Evolutionary conservation across 2,888 invertebrate genomes (phyloP).

Genomic region (Chesias legatella): DNA sequence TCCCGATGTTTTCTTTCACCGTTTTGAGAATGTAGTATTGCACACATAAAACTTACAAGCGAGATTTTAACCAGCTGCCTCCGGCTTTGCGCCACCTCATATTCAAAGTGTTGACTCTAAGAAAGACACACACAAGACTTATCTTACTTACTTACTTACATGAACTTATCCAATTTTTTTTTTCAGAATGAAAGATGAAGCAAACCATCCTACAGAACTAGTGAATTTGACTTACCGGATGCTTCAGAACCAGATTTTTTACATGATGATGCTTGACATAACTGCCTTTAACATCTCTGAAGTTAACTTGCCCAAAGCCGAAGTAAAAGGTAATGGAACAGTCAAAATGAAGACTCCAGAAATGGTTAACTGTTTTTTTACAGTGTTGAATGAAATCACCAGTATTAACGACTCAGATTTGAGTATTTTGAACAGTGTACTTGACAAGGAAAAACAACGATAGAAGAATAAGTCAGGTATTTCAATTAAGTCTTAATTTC

Average conservation of each 20-base stretch:
- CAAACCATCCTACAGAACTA: constrained; percentile 41
- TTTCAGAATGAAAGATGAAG: constrained; percentile 57
- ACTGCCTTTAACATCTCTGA: constrained; percentile 56
- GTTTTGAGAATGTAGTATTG: no score
- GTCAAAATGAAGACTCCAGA: constrained; percentile 70
- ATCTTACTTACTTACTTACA: no score
- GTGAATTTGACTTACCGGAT: constrained; percentile 53
- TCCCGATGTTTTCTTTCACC: no score
- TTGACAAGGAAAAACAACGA: constrained; percentile 5
- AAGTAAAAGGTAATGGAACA: constrained; percentile 55
- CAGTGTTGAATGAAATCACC: constrained; percentile 57
- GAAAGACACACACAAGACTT: no score
- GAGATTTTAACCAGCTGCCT: no score
- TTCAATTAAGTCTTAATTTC: no score
- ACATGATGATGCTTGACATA: constrained; percentile 53
- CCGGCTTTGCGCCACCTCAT: no score
- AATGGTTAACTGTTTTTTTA: constrained; percentile 61
- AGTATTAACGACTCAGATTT: constrained; percentile 23
- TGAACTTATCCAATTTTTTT: no score
- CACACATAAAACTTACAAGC: no score
- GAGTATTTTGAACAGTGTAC: constrained; percentile 24
- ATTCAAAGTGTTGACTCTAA: no score
- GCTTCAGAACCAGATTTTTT: constrained; percentile 61
- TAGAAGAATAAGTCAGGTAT: constrained; percentile 2
- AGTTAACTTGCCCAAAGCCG: constrained; percentile 58